Evolutionary conservation across 2,797 vertebrate genomes (phyloP).

Genomic region (Rhinella marina): DNA sequence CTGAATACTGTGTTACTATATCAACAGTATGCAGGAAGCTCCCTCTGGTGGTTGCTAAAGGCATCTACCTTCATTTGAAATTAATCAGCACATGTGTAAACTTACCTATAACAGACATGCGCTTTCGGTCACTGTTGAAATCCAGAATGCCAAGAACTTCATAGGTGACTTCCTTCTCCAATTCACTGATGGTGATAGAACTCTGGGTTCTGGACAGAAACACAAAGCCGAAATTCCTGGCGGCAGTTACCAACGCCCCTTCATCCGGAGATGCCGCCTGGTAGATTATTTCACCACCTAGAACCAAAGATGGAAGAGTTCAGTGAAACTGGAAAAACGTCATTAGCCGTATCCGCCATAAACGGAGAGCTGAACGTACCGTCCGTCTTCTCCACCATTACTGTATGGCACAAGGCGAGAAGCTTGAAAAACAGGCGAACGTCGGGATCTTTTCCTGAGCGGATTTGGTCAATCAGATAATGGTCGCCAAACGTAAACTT

Average conservation of each 20-base stretch:
- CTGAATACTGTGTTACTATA: too few relatives aligned
- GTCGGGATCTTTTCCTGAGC: constrained; percentile 80
- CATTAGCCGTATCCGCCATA: not conserved
- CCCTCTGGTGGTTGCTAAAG: too few relatives aligned
- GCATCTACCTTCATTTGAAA: too few relatives aligned
- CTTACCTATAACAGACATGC: constrained; percentile 92
- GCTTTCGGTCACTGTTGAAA: constrained; percentile 95
- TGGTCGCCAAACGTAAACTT: constrained; percentile 88
- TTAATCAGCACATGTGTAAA: too few relatives aligned
- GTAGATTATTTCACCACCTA: constrained; percentile 84
- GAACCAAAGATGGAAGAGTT: not conserved
- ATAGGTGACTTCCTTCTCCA: constrained; percentile 81
- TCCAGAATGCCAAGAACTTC: constrained; percentile 88
- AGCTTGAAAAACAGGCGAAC: constrained; percentile 89
- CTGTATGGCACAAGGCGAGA: constrained; percentile 92
- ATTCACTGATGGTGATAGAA: constrained; percentile 88
- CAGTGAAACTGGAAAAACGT: not conserved
- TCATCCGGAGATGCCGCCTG: constrained; percentile 96
- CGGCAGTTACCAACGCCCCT: constrained; percentile 91
- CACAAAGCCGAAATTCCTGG: constrained; percentile 91
- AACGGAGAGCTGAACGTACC: constrained; percentile 73
- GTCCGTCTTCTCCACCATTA: constrained; percentile 88
- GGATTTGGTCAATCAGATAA: constrained; percentile 81
- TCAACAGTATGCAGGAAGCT: too few relatives aligned
- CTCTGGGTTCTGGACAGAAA: constrained; percentile 91